Evolutionary conservation across 2,888 invertebrate species (phyloP), one percentile per base, ranked within the genome.

Genomic region (Nephrocerus scutellatus): DNA sequence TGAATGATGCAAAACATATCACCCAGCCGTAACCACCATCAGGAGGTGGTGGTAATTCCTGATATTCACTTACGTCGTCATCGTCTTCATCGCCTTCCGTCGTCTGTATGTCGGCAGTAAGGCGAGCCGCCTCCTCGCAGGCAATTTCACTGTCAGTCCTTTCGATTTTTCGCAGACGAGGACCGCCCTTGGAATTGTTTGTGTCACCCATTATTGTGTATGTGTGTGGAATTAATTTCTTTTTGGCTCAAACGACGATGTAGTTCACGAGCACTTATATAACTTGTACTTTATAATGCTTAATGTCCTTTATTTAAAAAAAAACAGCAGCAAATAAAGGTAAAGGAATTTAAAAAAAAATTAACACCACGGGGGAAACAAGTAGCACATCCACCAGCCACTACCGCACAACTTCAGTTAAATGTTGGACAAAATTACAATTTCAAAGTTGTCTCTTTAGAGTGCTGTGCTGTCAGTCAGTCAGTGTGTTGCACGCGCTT

Each of bases 1-100:
- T 82, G 70, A 98, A 95, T 29, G 93, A 92, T 36, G 93, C 92
- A 58, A 90, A 82, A 37, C 96, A 95, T 61, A 98, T 87, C 59
- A 95, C 82, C 88, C 88, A 89, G 23, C 87, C 87, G 65, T 84
- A 89, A 34, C 93, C 93, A 49, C 88, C 88, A 66, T 89, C 89
- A 24, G 89, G 89, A 36, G 89, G 88, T 38, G 88, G 86, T 15
- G 89, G 89, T 46, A 87, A 71, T 53, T 83, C 84, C 52, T 80
- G 79, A 59, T 83, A 83, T 60, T 85, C 79, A 63, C 79, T 79
- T 26, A 70, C 72, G 52, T 75, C 77, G 49, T 75, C 76, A 32
- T 76, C 76, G 49, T 81, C 81, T 37, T 75, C 79, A 9, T 46
- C 55, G 36, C 74, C 76, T 26, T 73, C 76, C 60, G 77, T 79